Base-by-base conservation (phyloP, 2,797 vertebrate species). In the Molossus alvarezi region DNA sequence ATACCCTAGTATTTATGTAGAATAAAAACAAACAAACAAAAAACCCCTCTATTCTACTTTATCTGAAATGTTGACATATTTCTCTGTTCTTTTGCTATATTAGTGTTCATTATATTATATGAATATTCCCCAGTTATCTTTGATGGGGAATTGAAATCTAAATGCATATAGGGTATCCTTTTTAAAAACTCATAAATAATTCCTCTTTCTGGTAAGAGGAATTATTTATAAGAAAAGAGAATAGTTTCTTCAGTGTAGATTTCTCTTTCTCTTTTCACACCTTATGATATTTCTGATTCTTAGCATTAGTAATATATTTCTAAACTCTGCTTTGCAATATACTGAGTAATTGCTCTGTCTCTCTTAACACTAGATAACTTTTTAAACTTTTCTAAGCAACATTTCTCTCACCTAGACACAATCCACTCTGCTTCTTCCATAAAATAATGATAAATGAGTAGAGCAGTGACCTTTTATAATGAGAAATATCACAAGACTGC, bases 401-500 rank as follows among this genome's bases (percentile, higher is more conserved):
- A 93, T 48, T 98, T 96, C 95, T 97, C 90, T 92, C 95, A 97
- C 76, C 77, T 90, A 97, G 97, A 96, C 96, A 97, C 92, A 95
- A 45, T 27, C 91, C 91, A 97, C 93, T 95, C 48, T 89, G 65
- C 65, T 96, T 84, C 94, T 69, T 97, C 96, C 48, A 97, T 97
- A 98, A 98, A 98, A 97, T 85, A 91, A 97, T 98, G 98, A 98
- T 98, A 96, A 98, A 98, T 95, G 97, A 98, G 96, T 88, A 75
- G 60, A 98, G 92, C 69, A 45, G 72, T 98, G 98, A 98, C 98
- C 97, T 98, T 98, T 98, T 45, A 9, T 98, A 98, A 98, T 98
- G 94, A 98, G 96, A 98, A 98, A 97, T 98, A 98, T 95, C 97
- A 96, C 64, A 95, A 94, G 96, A 73, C 97, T 96, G 81, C 93